phyloP scores from a whole-genome alignment of 2,888 invertebrate species.

The Mesochorus sp. region DNA sequence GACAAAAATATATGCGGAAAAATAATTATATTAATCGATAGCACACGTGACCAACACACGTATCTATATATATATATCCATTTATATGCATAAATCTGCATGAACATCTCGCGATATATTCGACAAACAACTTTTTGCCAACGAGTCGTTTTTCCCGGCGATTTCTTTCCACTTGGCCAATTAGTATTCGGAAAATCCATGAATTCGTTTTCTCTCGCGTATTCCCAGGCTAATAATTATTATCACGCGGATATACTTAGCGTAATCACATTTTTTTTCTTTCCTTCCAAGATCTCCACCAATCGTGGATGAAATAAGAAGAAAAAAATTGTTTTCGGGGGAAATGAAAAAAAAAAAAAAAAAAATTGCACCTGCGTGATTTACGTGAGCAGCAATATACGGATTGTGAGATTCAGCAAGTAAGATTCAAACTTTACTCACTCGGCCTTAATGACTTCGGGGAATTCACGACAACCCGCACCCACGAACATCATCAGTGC shows the following conservation, averaged over 20 bases:
- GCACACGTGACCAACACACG: not conserved
- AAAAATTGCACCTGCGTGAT: constrained; percentile 6
- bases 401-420: constrained; percentile 39
- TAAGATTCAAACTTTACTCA: constrained; percentile 59
- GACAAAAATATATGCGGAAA: not conserved
- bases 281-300: no score
- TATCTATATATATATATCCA: not conserved
- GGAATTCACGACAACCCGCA: constrained; percentile 64
- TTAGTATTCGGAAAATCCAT: constrained; percentile 24
- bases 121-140: constrained; percentile 44
- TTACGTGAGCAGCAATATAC: not conserved
- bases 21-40: not conserved
- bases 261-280: not conserved
- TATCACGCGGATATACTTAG: not conserved
- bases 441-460: constrained; percentile 67
- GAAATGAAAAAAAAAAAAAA: not conserved
- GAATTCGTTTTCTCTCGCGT: not conserved
- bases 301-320: not conserved
- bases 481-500: constrained; percentile 38
- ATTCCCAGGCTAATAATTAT: not conserved
- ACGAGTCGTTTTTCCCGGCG: not conserved
- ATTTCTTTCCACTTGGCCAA: constrained; percentile 7
- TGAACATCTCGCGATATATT: constrained; percentile 9
- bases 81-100: not conserved
- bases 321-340: not conserved